Conservation (phyloP, 2,113 vertebrate species). For the Syngnathus typhle region DNA sequence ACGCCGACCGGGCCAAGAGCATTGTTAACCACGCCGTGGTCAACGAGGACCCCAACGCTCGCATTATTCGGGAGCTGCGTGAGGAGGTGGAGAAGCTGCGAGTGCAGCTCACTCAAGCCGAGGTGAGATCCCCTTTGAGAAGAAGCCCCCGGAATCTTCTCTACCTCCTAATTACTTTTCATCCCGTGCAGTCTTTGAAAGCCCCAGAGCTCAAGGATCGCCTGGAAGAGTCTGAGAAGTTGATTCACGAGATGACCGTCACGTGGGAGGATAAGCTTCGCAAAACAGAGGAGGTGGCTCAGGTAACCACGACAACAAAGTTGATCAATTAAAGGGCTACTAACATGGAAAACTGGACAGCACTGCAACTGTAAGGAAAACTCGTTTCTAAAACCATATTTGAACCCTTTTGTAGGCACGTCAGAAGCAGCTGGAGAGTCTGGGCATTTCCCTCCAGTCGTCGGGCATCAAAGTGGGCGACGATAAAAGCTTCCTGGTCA, state of each 20-base stretch:
- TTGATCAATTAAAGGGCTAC: no score
- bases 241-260: constrained; percentile 94
- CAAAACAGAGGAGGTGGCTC: constrained; percentile 87
- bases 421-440: constrained; percentile 89
- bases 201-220: constrained; percentile 66
- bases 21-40: constrained; percentile 93
- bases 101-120: constrained; percentile 86
- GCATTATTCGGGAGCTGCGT: constrained; percentile 89
- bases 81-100: constrained; percentile 92
- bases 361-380: not conserved
- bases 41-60: constrained; percentile 92
- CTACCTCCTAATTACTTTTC: not conserved
- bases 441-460: constrained; percentile 74
- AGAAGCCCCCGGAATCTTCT: not conserved
- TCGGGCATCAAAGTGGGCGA: constrained; percentile 96
- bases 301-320: constrained; percentile 39
- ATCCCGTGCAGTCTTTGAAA: constrained; percentile 51
- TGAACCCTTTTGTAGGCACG: constrained; percentile 51
- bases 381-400: not conserved
- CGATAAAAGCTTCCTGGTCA: constrained; percentile 94
- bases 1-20: constrained; percentile 89
- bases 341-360: no score
- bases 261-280: constrained; percentile 95
- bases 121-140: constrained; percentile 62
- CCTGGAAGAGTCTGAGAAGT: constrained; percentile 89